These are phyloP conservation scores for Myotis yumanensis DNA, from an alignment of 2,113 vertebrate genomes.

Conservation along the genomic window DNA sequence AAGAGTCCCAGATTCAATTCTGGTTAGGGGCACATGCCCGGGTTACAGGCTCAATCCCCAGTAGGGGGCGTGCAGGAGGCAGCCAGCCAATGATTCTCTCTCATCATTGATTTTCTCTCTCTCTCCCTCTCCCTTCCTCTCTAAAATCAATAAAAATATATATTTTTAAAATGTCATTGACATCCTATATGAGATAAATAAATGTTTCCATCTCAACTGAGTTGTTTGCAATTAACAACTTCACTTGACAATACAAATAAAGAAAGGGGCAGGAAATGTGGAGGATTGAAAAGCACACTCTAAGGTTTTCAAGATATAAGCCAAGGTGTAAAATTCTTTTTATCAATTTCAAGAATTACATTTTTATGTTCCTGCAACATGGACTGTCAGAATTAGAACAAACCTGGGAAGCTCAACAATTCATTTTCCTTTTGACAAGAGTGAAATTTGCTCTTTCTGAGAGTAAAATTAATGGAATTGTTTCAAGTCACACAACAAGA, in stretches of 20 bases:
- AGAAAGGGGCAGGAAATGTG: neutral
- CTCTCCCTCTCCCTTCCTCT: too few species aligned
- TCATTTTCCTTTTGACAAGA: neutral
- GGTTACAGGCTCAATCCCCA: too few species aligned
- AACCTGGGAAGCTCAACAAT: neutral
- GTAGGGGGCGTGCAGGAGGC: too few species aligned
- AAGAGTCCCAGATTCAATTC: too few species aligned
- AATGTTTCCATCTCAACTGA: slow-evolving; percentile 18
- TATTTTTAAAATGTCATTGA: neutral
- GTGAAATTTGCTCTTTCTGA: slow-evolving; percentile 7
- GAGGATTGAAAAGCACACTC: neutral
- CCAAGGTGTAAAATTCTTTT: neutral
- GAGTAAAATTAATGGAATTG: neutral
- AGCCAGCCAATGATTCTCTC: too few species aligned
- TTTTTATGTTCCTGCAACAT: slow-evolving; percentile 4
- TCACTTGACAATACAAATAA: neutral
- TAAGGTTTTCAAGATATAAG: neutral
- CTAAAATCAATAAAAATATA: too few species aligned
- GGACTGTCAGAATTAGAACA: neutral
- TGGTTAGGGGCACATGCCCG: too few species aligned
- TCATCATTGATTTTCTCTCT: too few species aligned
- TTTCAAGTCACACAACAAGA: neutral
- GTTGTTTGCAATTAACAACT: neutral
- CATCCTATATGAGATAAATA: slow-evolving; percentile 1
- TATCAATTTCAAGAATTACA: slow-evolving; percentile 18